Evolutionary conservation across 2,888 invertebrate genomes (phyloP).

Genomic region (Allophyes oxyacanthae): DNA sequence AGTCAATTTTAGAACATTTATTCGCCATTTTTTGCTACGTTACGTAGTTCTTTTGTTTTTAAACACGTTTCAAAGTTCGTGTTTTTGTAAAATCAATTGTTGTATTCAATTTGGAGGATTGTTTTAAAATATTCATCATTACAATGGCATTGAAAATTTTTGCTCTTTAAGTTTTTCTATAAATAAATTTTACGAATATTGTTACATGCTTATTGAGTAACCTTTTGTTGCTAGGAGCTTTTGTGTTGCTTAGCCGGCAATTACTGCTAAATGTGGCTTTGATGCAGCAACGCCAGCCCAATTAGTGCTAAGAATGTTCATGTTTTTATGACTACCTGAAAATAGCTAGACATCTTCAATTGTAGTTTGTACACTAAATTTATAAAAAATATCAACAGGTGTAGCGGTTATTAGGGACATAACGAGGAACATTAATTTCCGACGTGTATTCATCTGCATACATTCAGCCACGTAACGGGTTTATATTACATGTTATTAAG

Average conservation of each 20-base stretch:
- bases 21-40: conserved; percentile 30
- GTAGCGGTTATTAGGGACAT: background rate
- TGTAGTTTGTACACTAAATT: conserved; percentile 4
- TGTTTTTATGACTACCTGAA: conserved; percentile 4
- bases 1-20: conserved; percentile 19
- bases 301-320: conserved; percentile 16
- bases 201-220: conserved; percentile 11
- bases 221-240: background rate
- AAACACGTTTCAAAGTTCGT: conserved; percentile 40
- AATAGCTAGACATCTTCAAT: conserved; percentile 12
- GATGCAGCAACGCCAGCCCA: conserved; percentile 14
- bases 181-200: conserved; percentile 19
- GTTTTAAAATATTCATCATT: conserved; percentile 41
- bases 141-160: conserved; percentile 32
- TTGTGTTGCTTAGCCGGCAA: conserved; percentile 16
- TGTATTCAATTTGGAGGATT: conserved; percentile 42
- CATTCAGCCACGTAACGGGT: conserved; percentile 17
- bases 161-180: conserved; percentile 13
- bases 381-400: background rate
- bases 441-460: conserved; percentile 9
- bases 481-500: conserved; percentile 22
- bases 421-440: conserved; percentile 15
- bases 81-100: conserved; percentile 51
- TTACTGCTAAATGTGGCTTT: conserved; percentile 21
- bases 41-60: conserved; percentile 46